A percentile compares a stretch with the other conserved stretches of the same genome.
These are phyloP conservation scores for Drosophila elegans DNA, from an alignment of 1,140 invertebrate genomes.

Conservation along the genomic window DNA sequence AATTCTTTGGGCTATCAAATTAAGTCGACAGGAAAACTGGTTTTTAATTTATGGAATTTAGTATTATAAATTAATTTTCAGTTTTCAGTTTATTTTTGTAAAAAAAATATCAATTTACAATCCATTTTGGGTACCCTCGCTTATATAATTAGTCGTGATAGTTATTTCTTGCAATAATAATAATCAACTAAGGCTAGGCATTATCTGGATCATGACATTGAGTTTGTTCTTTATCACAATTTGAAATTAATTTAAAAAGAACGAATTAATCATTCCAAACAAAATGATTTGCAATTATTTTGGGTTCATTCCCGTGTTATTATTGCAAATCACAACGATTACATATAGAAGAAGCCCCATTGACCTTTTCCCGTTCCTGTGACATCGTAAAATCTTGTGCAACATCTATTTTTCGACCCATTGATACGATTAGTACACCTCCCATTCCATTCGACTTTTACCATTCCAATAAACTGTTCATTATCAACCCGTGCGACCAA, in stretches of 20 bases:
- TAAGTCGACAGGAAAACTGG: no score
- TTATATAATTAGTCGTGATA: not conserved
- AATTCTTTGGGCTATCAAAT: no score
- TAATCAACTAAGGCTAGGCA: not conserved
- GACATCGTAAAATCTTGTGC: constrained; percentile 26
- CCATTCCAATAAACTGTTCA: constrained; percentile 4
- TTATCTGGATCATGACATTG: constrained; percentile 23
- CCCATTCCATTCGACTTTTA: not conserved
- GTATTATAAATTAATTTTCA: no score
- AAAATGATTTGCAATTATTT: constrained; percentile 50
- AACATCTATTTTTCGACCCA: constrained; percentile 23
- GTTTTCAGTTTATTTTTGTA: no score
- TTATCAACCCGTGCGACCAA: constrained; percentile 34
- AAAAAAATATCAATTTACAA: no score
- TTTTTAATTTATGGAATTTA: no score
- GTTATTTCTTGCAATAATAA: not conserved
- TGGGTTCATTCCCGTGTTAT: not conserved
- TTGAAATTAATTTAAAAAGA: constrained; percentile 5
- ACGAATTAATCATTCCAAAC: not conserved
- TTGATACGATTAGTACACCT: constrained; percentile 25
- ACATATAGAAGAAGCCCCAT: constrained; percentile 13
- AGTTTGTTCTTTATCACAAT: constrained; percentile 10
- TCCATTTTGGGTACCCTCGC: no score
- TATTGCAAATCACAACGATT: constrained; percentile 53
- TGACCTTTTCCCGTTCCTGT: constrained; percentile 51